Percentiles rank a stretch among this genome's conserved stretches.
Conservation (phyloP, 2,888 invertebrate genomes). For the Synergus itoensis region DNA sequence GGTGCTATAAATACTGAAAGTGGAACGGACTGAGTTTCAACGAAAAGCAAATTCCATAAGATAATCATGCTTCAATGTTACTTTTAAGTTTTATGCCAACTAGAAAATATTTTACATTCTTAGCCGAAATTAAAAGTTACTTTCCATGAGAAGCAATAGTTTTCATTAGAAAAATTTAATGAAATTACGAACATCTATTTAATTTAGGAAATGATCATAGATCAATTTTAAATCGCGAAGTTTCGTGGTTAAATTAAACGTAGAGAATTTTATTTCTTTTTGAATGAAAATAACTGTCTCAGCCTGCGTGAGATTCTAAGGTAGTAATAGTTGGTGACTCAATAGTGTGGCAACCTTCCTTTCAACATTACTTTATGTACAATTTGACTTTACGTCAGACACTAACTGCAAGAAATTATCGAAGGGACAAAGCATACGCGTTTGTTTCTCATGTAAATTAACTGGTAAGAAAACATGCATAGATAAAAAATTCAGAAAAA, state of each 20-base stretch:
- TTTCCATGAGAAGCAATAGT: not conserved
- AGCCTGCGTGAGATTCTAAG: not conserved
- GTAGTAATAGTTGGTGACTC: not conserved
- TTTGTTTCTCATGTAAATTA: not conserved
- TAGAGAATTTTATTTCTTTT: not conserved
- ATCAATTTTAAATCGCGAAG: not conserved
- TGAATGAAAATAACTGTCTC: not conserved
- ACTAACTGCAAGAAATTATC: not conserved
- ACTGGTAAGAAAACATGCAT: not conserved
- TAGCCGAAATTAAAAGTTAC: not conserved
- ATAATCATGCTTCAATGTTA: not conserved
- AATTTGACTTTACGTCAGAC: not conserved
- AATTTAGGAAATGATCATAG: too few species aligned
- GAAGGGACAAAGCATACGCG: not conserved
- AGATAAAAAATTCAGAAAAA: not conserved
- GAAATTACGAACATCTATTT: not conserved
- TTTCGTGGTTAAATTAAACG: not conserved
- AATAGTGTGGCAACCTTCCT: slow-evolving; percentile 4
- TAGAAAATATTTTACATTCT: not conserved
- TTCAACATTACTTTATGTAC: not conserved
- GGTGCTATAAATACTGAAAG: not conserved
- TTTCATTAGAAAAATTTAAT: not conserved
- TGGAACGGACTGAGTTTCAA: not conserved
- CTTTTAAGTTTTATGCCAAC: not conserved
- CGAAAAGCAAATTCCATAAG: not conserved